Percentiles rank a stretch among this genome's conserved stretches.
Evolutionary conservation across 2,113 vertebrate species (phyloP).

Genomic region (Hirundichthys speculiger): DNA sequence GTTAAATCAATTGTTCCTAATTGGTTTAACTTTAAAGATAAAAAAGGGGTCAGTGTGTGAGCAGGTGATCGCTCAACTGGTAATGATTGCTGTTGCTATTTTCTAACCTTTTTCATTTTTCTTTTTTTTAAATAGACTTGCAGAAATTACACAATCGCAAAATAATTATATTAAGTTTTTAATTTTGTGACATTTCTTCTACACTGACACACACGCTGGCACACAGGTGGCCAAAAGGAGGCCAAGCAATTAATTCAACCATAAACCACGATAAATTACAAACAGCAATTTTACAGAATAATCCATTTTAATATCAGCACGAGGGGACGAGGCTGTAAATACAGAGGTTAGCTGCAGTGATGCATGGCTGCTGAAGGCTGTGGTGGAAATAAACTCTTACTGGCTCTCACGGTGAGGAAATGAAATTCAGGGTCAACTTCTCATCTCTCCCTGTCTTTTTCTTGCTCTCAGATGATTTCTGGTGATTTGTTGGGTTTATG

Average conservation of each 20-base stretch:
- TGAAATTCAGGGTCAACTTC: slow-evolving; percentile 60
- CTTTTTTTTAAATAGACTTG: neutral
- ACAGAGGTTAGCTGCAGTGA: slow-evolving; percentile 63
- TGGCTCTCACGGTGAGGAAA: slow-evolving; percentile 43
- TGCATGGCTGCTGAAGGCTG: slow-evolving; percentile 56
- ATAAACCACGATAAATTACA: slow-evolving; percentile 78
- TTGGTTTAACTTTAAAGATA: slow-evolving; percentile 33
- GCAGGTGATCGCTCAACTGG: slow-evolving; percentile 5
- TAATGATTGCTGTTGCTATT: neutral
- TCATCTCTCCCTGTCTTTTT: slow-evolving; percentile 30
- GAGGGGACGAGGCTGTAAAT: slow-evolving; percentile 71
- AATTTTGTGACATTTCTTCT: neutral
- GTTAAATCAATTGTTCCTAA: slow-evolving; percentile 37
- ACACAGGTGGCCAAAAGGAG: slow-evolving; percentile 58
- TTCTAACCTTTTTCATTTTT: too few species aligned
- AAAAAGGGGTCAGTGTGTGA: slow-evolving; percentile 12
- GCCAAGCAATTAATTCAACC: slow-evolving; percentile 82
- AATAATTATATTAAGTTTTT: slow-evolving; percentile 4
- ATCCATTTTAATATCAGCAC: slow-evolving; percentile 78
- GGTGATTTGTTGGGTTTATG: slow-evolving; percentile 54
- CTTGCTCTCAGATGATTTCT: slow-evolving; percentile 42
- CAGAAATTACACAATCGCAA: slow-evolving; percentile 5
- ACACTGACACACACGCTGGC: slow-evolving; percentile 41
- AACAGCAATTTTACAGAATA: slow-evolving; percentile 84
- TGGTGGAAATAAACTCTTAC: slow-evolving; percentile 64